Evolutionary conservation across 2,888 invertebrate genomes (phyloP), one percentile per base, ranked within the genome.

Genomic region (Gastracanthus pulcherrimus): DNA sequence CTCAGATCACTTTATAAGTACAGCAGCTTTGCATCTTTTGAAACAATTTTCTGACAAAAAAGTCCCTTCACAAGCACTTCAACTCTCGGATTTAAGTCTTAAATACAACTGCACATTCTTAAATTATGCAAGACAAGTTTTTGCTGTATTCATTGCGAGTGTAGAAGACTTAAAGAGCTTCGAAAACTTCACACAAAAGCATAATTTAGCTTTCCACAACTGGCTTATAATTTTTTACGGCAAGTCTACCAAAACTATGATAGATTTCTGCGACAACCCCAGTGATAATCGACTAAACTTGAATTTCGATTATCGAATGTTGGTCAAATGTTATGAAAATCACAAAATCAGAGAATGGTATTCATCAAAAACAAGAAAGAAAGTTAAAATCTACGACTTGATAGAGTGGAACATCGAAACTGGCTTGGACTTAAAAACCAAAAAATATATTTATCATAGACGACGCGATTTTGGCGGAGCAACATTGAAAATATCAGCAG

Each of bases 191-290:
- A 48, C 69, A 1, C 26, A 48, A 31, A 3, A n/a, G 4, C 45
- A 69, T 69, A 31, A 48, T 11, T 48, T 69, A 29, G 19, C 31
- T 48, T 48, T 31, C 9, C 69, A 69, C 11, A 29, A 31, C 29
- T 69, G 69, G 69, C 48, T 69, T 11, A 5, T 69, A 0, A 69
- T 69, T 48, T 69, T 69, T 31, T 31, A 23, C 6, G 69, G 48
- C 2, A 48, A 9, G 13, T 6, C 31, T 2, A 48, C 3, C 3
- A 26, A 31, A 31, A n/a, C 0, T 16, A 9, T 48, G 31, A 29
- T 9, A 4, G n/a, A n/a, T 19, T 48, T 29, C n/a, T 69, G 69
- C 31, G 26, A 45, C 48, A 69, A 29, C 7, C 69, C 69, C 0
- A n/a, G 19, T 9, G 23, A 9, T 23, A 26, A 64, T 38, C 13